phyloP scores from a whole-genome alignment of 2,888 invertebrate species.

The Tipula vernalis region DNA sequence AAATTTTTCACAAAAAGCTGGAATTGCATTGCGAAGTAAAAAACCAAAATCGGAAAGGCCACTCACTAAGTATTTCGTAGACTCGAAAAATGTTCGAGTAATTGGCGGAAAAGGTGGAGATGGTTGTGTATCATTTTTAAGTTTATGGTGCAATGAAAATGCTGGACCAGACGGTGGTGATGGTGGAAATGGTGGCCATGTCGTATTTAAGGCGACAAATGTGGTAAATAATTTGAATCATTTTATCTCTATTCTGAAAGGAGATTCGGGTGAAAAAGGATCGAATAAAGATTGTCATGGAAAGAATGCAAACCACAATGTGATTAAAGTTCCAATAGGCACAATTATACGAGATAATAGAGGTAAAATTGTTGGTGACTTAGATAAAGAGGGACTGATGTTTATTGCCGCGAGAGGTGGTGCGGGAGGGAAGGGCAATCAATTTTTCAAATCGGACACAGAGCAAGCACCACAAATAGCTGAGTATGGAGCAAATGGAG shows the following conservation, averaged over 20 bases:
- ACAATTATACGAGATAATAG: conserved; percentile 49
- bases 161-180: conserved; percentile 96
- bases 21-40: conserved; percentile 34
- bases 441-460: conserved; percentile 71
- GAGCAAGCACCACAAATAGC: conserved; percentile 71
- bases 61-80: conserved; percentile 51
- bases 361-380: conserved; percentile 51
- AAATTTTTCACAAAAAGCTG: conserved; percentile 21
- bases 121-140: conserved; percentile 80
- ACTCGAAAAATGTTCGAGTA: conserved; percentile 51
- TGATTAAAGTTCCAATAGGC: conserved; percentile 72
- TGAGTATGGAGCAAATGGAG: conserved; percentile 79
- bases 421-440: conserved; percentile 90
- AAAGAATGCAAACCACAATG: conserved; percentile 57
- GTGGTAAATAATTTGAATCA: conserved; percentile 59
- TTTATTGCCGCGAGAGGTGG: conserved; percentile 93
- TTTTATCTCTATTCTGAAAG: conserved; percentile 46
- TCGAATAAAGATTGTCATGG: conserved; percentile 65
- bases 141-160: conserved; percentile 66
- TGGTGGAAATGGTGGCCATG: conserved; percentile 92
- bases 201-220: conserved; percentile 61
- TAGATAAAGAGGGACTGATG: conserved; percentile 53
- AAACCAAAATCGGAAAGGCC: conserved; percentile 37
- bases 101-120: conserved; percentile 86
- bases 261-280: conserved; percentile 61